phyloP scores from a whole-genome alignment of 2,113 vertebrate species.

The Gobio gobio region DNA sequence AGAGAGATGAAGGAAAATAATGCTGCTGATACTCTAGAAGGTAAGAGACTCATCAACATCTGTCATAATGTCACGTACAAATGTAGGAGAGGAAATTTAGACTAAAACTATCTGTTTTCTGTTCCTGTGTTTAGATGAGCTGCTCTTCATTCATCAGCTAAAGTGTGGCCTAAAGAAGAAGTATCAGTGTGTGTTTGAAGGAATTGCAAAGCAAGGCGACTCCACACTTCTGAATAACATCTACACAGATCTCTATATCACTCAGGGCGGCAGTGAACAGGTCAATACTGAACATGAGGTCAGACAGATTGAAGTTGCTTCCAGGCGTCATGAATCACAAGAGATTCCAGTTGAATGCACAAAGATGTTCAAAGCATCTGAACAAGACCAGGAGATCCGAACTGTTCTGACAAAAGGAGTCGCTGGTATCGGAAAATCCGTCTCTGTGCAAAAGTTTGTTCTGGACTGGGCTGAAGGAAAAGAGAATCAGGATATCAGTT shows the following conservation, averaged over 20 bases:
- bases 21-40: slow-evolving; percentile 25
- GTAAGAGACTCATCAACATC: slow-evolving; percentile 16
- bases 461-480: no score
- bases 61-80: background rate
- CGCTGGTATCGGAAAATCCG: no score
- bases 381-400: no score
- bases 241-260: slow-evolving; percentile 39
- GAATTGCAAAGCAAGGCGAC: slow-evolving; percentile 27
- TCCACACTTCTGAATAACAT: background rate
- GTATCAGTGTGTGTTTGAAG: slow-evolving; percentile 15
- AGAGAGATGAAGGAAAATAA: background rate
- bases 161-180: background rate
- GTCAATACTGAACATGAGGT: no score
- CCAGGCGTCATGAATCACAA: no score
- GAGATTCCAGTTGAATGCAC: no score
- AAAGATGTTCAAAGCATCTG: no score
- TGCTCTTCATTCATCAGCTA: slow-evolving; percentile 7
- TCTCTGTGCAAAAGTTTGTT: no score
- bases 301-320: no score
- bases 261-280: background rate
- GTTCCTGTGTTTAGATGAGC: slow-evolving; percentile 6
- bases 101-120: background rate
- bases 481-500: no score
- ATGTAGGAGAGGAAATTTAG: background rate
- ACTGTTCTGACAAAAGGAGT: no score